Evolutionary conservation across 2,797 vertebrate genomes (phyloP), one percentile per base, ranked within the genome.

Genomic region (Fratercula arctica): DNA sequence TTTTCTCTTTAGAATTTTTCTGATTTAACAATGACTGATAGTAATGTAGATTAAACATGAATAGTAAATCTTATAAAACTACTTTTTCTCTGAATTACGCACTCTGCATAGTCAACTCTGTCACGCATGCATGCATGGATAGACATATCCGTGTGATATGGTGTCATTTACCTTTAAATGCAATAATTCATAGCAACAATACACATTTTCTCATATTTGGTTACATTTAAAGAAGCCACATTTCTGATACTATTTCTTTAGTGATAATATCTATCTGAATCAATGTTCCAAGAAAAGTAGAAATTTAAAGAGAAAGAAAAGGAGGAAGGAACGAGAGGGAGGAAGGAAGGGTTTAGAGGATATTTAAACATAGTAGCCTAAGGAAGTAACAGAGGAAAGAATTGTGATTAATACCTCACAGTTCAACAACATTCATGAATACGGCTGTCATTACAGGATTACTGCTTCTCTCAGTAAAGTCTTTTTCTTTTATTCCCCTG

Each of bases 31-130:
- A 43, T n/a, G 29, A 69, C 67, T 61, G 1, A 11, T 41, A 77
- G 19, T 41, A 80, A 60, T 31, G 37, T 78, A 81, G 87, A 87
- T 85, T 73, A 57, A 90, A 69, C 4, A 50, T 41, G 13, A 81
- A 67, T 18, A 45, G 5, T 16, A 72, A 54, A 85, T 83, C 45
- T 81, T 70, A 51, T 26, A 60, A 88, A 88, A 70, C 4, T 67
- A 76, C 16, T 87, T 92, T 94, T 87, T 64, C 37, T 70, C 41
- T 87, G 37, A 87, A 79, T 79, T 84, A 29, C 23, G 33, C 67
- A 5, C 17, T 60, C 24, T 84, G 4, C 46, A 8, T 31, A 66
- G 28, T 60, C 61, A 43, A 7, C 15, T 87, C 46, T 39, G 3
- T 66, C 18, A 19, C 50, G 8, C 11, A 68, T 31, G 31, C 12